A percentile compares a stretch with the other conserved stretches of the same genome.
Conservation (phyloP, 1,140 invertebrate species). For the Tigriopus japonicus region DNA sequence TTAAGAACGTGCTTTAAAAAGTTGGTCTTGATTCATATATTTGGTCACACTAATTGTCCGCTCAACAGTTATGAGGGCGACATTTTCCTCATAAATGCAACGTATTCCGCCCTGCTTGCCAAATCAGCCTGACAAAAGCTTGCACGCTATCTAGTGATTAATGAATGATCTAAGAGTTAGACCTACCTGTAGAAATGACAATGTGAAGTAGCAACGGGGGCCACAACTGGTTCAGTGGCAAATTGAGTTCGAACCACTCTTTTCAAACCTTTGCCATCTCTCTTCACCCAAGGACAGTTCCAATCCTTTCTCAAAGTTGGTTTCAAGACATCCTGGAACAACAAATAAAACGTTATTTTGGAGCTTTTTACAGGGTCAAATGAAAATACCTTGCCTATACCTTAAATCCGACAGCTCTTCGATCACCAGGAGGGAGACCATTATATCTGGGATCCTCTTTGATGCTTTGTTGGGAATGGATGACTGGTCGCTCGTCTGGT, state of each 20-base stretch:
- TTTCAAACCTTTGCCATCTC: background rate
- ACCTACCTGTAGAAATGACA: slow-evolving; percentile 2
- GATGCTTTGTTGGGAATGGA: background rate
- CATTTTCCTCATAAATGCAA: no score
- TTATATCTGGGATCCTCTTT: background rate
- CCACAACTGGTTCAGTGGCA: background rate
- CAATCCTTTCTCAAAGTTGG: background rate
- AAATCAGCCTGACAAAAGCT: no score
- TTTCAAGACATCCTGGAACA: background rate
- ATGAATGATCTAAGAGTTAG: background rate
- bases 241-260: background rate
- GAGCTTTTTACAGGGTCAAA: no score
- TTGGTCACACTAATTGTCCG: no score
- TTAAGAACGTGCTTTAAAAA: no score
- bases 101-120: no score
- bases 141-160: no score
- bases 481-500: no score
- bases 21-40: background rate
- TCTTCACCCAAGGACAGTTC: background rate
- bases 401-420: background rate
- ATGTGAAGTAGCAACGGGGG: background rate
- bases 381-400: background rate
- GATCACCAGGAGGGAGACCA: background rate
- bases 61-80: no score
- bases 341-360: background rate